Evolutionary conservation across 2,888 invertebrate species (phyloP).

Genomic region (Gari tellinella): DNA sequence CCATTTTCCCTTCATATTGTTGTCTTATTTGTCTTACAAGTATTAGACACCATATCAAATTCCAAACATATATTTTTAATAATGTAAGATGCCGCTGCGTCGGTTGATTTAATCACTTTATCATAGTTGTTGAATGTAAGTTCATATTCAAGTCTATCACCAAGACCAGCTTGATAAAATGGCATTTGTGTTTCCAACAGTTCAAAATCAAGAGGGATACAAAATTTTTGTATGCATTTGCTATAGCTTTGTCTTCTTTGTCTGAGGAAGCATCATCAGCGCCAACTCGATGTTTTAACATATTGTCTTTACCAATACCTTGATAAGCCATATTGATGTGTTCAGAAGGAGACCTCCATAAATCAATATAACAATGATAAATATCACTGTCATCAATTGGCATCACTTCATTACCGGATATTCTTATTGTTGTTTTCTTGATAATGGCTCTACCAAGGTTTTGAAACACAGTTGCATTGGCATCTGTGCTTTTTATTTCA

Average conservation of each 20-base stretch:
- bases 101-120: constrained; percentile 39
- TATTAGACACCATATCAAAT: constrained; percentile 51
- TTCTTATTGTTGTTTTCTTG: constrained; percentile 51
- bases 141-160: constrained; percentile 48
- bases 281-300: constrained; percentile 43
- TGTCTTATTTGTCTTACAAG: constrained; percentile 47
- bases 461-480: constrained; percentile 42
- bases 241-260: constrained; percentile 44
- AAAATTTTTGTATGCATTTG: constrained; percentile 47
- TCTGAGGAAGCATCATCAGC: constrained; percentile 32
- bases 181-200: constrained; percentile 44
- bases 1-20: constrained; percentile 27
- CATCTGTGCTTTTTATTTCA: constrained; percentile 30
- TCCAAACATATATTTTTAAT: constrained; percentile 57
- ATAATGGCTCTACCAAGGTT: constrained; percentile 54
- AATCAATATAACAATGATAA: constrained; percentile 44
- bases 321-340: constrained; percentile 44
- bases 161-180: constrained; percentile 50
- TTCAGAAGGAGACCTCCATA: constrained; percentile 33
- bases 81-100: constrained; percentile 30
- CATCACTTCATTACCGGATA: constrained; percentile 55
- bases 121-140: constrained; percentile 35
- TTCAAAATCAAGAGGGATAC: constrained; percentile 44
- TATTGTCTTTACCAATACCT: constrained; percentile 46
- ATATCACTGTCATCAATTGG: constrained; percentile 52